These are phyloP conservation scores for Agrotis clavis DNA, from an alignment of 2,888 invertebrate species.

Conservation along the genomic window DNA sequence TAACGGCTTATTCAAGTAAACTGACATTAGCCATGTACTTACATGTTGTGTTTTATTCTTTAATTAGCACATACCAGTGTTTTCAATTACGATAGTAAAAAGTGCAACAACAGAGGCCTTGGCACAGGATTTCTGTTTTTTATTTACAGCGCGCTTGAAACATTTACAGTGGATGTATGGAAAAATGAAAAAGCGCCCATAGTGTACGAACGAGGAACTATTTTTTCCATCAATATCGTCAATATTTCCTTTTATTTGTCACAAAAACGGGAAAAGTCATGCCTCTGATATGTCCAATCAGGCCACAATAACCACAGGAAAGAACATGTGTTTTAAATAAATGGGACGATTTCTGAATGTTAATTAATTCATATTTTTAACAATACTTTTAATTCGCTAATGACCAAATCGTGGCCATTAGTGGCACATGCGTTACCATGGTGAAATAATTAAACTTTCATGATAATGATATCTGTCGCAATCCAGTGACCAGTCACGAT, in stretches of 20 bases:
- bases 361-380: slow-evolving; percentile 5
- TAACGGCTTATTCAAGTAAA: slow-evolving; percentile 44
- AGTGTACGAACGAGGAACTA: too few relatives aligned
- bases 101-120: slow-evolving; percentile 4
- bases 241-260: too few relatives aligned
- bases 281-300: neutral
- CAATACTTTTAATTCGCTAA: slow-evolving; percentile 7
- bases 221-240: too few relatives aligned
- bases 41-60: slow-evolving; percentile 35
- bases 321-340: neutral
- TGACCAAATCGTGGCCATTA: slow-evolving; percentile 28
- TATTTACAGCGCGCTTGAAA: too few relatives aligned
- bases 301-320: neutral
- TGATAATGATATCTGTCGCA: slow-evolving; percentile 57
- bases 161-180: too few relatives aligned
- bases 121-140: too few relatives aligned
- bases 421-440: slow-evolving; percentile 38
- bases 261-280: too few relatives aligned
- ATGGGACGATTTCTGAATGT: neutral
- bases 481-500: slow-evolving; percentile 56
- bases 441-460: slow-evolving; percentile 57
- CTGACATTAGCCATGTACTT: slow-evolving; percentile 17
- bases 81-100: slow-evolving; percentile 48
- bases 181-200: too few relatives aligned
- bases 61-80: slow-evolving; percentile 41